Conservation (phyloP, 2,113 vertebrate species). For the Turdus rufiventris region DNA sequence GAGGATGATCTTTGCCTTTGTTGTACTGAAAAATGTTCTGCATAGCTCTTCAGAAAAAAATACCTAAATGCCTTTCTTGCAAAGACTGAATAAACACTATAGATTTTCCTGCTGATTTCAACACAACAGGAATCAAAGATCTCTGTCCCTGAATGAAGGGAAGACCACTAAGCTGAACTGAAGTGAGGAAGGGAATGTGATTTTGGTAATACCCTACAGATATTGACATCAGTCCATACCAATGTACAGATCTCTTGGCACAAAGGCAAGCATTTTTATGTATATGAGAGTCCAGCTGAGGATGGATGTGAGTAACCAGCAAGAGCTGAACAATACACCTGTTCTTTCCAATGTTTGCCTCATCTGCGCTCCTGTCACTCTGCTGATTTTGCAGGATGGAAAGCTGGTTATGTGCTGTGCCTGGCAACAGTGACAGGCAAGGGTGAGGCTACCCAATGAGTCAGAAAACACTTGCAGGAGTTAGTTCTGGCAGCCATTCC, state of each 20-base stretch:
- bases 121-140: not conserved
- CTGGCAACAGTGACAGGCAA: not conserved
- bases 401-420: not conserved
- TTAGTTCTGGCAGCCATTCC: not conserved
- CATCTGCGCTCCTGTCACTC: not conserved
- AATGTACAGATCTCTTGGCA: not conserved
- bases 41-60: not conserved
- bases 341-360: not conserved
- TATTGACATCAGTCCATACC: accelerated
- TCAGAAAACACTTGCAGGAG: not conserved
- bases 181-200: not conserved
- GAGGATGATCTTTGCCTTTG: not conserved
- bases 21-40: not conserved
- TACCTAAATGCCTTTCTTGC: not conserved
- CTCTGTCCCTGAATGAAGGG: not conserved
- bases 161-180: not conserved
- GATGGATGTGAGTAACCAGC: not conserved
- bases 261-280: not conserved
- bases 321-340: not conserved
- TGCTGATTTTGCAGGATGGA: not conserved
- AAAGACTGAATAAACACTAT: not conserved
- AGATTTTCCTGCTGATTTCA: not conserved
- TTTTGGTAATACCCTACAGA: not conserved
- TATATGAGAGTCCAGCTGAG: not conserved
- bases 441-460: not conserved